Conservation (phyloP, 2,797 vertebrate species). For the Varecia variegata region DNA sequence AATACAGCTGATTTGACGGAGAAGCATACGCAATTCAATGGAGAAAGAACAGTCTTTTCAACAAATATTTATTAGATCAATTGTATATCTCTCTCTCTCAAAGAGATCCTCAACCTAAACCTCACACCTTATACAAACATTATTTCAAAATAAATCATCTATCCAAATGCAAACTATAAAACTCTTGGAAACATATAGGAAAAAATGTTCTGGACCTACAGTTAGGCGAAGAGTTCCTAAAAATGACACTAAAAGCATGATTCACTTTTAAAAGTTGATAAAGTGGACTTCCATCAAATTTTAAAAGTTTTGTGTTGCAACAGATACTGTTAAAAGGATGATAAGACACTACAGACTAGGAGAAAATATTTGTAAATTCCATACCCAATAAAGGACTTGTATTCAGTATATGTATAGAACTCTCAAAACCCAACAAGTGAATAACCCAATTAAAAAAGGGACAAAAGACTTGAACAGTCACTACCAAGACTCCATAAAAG, state of each 20-base stretch:
- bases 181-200: background rate
- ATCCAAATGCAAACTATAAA: background rate
- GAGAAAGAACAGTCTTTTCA: background rate
- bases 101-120: background rate
- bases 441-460: background rate
- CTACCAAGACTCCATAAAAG: background rate
- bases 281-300: background rate
- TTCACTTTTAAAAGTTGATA: background rate
- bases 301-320: background rate
- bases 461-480: background rate
- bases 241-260: background rate
- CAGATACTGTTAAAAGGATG: background rate
- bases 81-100: background rate
- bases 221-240: background rate
- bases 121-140: background rate
- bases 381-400: background rate
- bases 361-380: background rate
- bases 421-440: background rate
- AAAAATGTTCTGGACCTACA: background rate
- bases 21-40: background rate
- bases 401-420: background rate
- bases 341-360: background rate
- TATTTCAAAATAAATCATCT: background rate
- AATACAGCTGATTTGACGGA: background rate
- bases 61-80: background rate